phyloP scores from a whole-genome alignment of 2,113 vertebrate species.

The Anser brachyrhynchus region DNA sequence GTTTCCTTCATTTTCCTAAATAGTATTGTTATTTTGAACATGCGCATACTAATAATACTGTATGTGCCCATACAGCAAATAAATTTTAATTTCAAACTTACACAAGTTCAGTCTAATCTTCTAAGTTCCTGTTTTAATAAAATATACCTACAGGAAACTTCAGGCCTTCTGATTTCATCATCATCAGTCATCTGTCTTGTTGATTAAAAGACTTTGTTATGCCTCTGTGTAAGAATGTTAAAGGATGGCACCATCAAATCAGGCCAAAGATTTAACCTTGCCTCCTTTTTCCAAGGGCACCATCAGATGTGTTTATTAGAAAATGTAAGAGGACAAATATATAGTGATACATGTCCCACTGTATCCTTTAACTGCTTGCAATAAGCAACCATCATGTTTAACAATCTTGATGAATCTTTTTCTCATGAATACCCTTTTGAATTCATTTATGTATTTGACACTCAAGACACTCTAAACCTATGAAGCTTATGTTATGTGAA shows the following conservation, averaged over 20 bases:
- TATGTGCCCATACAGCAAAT: not conserved
- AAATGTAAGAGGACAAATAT: not conserved
- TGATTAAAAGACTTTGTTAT: not conserved
- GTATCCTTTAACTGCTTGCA: not conserved
- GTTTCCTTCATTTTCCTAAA: not conserved
- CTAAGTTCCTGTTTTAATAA: not conserved
- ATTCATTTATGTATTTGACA: not conserved
- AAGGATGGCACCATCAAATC: not conserved
- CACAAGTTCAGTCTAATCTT: not conserved
- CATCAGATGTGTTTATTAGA: not conserved
- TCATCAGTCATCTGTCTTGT: not conserved
- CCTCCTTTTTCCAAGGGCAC: not conserved
- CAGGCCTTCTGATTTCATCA: not conserved
- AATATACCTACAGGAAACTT: not conserved
- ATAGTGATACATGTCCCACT: not conserved
- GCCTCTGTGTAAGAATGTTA: not conserved
- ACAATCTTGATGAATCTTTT: not conserved
- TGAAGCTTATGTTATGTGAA: not conserved
- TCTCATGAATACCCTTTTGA: not conserved
- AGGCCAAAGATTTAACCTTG: not conserved
- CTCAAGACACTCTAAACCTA: not conserved
- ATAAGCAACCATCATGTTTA: not conserved
- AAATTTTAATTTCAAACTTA: not conserved
- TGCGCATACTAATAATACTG: not conserved
- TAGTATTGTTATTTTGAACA: not conserved